Evolutionary conservation across 2,888 invertebrate species (phyloP), one percentile per base, ranked within the genome.

Genomic region (Ceratothoa steindachneri): DNA sequence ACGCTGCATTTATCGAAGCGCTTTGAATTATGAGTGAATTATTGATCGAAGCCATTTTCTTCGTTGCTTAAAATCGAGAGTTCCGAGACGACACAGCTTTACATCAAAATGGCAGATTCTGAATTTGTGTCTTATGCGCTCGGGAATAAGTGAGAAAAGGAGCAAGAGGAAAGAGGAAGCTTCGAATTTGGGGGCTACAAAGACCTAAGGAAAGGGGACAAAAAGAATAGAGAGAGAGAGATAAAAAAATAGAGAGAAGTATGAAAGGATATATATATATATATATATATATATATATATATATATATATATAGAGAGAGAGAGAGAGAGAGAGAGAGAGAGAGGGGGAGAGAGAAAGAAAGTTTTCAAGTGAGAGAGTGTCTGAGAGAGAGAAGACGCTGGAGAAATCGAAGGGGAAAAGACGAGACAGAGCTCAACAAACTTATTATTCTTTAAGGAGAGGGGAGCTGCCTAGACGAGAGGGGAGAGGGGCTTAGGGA

Each of bases 391-490:
- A n/a, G n/a, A n/a, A n/a, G n/a, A n/a, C n/a, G n/a, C n/a, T n/a
- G n/a, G n/a, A n/a, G n/a, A n/a, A n/a, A n/a, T n/a, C n/a, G n/a
- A n/a, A n/a, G n/a, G n/a, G n/a, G n/a, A n/a, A n/a, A n/a, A n/a
- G n/a, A n/a, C n/a, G 28, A 30, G 9, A 66, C 9, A 15, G 15
- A 27, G 19, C 28, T 15, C 15, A 24, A 24, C 52, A 51, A 51
- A 51, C 52, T 51, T 51, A 51, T 51, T 51, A 51, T 51, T 51
- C 52, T 51, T 51, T 51, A 19, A 66, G 66, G 29, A 19, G 66
- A 66, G 28, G 28, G 27, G 66, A 27, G 27, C 27, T 9, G 19
- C 52, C 15, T 51, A 66, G 29, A 66, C 15, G 27, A 12, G 29
- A 24, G 7, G 28, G 19, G 66, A 28, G 24, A 15, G 30, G 1